Conservation (phyloP, 2,888 invertebrate genomes). For the Epinotia demarniana region DNA sequence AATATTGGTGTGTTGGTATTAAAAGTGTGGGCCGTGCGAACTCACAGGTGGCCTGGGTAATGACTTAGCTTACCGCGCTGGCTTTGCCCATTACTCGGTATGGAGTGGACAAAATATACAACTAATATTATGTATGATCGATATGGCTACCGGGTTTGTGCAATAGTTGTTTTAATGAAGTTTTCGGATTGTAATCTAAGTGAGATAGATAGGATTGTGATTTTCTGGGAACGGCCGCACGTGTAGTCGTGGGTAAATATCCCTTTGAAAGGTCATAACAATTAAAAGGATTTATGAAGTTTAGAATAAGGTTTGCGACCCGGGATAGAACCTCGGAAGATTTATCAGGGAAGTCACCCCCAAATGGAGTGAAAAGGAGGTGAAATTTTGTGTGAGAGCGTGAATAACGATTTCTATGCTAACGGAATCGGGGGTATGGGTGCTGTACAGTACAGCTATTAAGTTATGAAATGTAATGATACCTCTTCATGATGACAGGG, state of each 20-base stretch:
- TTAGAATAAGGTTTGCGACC: too few relatives aligned
- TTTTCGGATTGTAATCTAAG: conserved; percentile 31
- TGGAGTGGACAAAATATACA: conserved; percentile 66
- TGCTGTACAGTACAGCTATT: too few relatives aligned
- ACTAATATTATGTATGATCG: conserved; percentile 64
- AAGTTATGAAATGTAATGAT: too few relatives aligned
- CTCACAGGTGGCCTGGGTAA: conserved; percentile 65
- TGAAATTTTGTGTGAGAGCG: too few relatives aligned
- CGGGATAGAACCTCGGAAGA: too few relatives aligned
- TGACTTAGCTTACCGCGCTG: conserved; percentile 67
- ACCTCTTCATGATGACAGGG: too few relatives aligned
- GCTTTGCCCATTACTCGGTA: conserved; percentile 77
- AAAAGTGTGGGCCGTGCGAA: conserved; percentile 75
- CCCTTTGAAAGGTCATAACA: not conserved
- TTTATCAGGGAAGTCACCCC: too few relatives aligned
- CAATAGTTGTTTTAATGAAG: conserved; percentile 54
- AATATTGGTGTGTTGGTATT: conserved; percentile 54
- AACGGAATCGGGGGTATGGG: too few relatives aligned
- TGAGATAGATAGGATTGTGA: conserved; percentile 33
- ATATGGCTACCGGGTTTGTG: conserved; percentile 52
- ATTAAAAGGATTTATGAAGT: too few relatives aligned
- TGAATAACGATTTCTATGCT: too few relatives aligned
- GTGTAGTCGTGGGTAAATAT: not conserved
- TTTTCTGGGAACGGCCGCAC: conserved; percentile 40
- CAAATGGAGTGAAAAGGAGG: too few relatives aligned